Percentiles rank a stretch among this genome's conserved stretches.
Evolutionary conservation across 2,797 vertebrate genomes (phyloP).

Genomic region (Chanos chanos): DNA sequence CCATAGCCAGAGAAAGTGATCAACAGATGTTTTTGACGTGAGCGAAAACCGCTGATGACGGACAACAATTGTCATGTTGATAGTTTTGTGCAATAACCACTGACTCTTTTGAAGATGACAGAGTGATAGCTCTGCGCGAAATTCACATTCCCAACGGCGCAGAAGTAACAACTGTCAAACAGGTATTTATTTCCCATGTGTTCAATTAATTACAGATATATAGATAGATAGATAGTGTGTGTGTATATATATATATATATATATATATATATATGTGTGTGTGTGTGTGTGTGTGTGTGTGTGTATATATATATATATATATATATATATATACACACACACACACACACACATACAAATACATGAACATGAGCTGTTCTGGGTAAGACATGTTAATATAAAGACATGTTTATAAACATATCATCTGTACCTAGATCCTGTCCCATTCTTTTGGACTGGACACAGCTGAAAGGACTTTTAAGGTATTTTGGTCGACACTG

Average conservation of each 20-base stretch:
- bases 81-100: not conserved
- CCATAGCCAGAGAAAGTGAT: not conserved
- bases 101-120: slow-evolving; percentile 36
- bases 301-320: too few relatives aligned
- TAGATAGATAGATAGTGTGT: too few relatives aligned
- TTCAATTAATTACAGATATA: too few relatives aligned
- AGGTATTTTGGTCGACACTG: slow-evolving; percentile 49
- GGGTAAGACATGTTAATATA: too few relatives aligned
- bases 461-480: slow-evolving; percentile 48
- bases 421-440: slow-evolving; percentile 61
- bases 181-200: too few relatives aligned
- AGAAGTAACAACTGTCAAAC: slow-evolving; percentile 30
- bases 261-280: not conserved
- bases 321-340: too few relatives aligned
- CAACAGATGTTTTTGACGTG: slow-evolving; percentile 34
- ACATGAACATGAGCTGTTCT: too few relatives aligned
- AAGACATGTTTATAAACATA: not conserved
- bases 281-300: not conserved
- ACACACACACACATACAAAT: too few relatives aligned
- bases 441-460: slow-evolving; percentile 58
- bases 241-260: not conserved
- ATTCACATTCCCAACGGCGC: slow-evolving; percentile 33
- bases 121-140: slow-evolving; percentile 33
- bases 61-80: not conserved
- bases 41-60: not conserved